These are phyloP conservation scores for Acanthaster planci DNA, from an alignment of 35 echinoderm and acorn worm species.

Conservation along the genomic window DNA sequence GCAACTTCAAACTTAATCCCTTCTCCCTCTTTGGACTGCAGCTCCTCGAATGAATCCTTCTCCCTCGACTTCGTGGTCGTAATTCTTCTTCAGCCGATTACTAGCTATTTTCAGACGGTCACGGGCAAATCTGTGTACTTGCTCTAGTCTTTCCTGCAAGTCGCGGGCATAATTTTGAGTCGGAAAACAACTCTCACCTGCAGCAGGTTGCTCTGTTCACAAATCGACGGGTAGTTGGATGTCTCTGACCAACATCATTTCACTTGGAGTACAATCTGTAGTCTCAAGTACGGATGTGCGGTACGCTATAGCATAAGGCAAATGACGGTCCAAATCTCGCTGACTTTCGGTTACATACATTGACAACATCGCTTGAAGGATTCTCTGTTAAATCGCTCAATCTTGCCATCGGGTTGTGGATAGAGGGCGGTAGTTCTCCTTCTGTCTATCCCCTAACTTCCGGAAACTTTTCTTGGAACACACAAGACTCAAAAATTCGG, in stretches of 20 bases:
- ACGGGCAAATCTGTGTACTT: slow-evolving; percentile 13
- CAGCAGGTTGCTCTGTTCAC: background rate
- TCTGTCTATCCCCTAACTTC: slow-evolving; percentile 43
- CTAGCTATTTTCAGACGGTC: slow-evolving; percentile 28
- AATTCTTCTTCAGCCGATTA: slow-evolving; percentile 2
- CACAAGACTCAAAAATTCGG: slow-evolving; percentile 49
- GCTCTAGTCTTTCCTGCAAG: background rate
- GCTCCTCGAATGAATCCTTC: slow-evolving; percentile 4
- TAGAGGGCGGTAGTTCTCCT: slow-evolving; percentile 52
- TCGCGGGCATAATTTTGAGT: slow-evolving; percentile 10
- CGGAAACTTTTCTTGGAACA: slow-evolving; percentile 64
- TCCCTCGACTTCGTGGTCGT: slow-evolving; percentile 12
- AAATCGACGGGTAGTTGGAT: slow-evolving; percentile 40
- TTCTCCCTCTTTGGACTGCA: slow-evolving; percentile 27
- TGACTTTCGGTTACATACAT: slow-evolving; percentile 55
- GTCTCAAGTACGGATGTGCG: slow-evolving; percentile 52
- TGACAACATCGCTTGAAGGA: slow-evolving; percentile 46
- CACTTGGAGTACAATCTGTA: slow-evolving; percentile 44
- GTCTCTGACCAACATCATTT: slow-evolving; percentile 66
- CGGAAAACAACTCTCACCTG: background rate
- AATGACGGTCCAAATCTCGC: slow-evolving; percentile 52
- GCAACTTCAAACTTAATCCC: slow-evolving; percentile 47
- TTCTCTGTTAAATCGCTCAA: slow-evolving; percentile 61
- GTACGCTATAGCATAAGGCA: slow-evolving; percentile 61
- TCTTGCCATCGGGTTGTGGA: slow-evolving; percentile 68